A percentile compares a stretch with the other conserved stretches of the same genome.
These are phyloP conservation scores for Nothoprocta perdicaria DNA, from an alignment of 2,113 vertebrate genomes.

Conservation along the genomic window DNA sequence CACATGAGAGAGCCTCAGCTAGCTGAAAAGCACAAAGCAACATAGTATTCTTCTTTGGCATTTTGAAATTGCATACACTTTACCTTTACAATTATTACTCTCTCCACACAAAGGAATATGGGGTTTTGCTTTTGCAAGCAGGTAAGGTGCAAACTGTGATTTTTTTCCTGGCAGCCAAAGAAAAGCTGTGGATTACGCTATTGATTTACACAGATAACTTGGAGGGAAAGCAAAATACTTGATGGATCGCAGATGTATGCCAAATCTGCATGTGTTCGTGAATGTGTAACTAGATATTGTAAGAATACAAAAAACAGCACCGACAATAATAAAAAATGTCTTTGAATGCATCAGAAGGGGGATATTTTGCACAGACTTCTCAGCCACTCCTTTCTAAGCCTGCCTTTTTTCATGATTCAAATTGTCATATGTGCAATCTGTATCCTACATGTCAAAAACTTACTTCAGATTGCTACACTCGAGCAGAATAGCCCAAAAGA, in stretches of 20 bases:
- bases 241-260: background rate
- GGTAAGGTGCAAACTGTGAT: background rate
- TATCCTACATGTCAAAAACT: background rate
- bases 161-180: background rate
- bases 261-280: background rate
- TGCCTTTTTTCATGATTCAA: background rate
- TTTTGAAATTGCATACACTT: conserved; percentile 61
- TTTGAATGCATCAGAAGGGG: background rate
- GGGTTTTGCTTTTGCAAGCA: conserved; percentile 26
- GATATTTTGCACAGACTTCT: background rate
- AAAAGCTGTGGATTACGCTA: background rate
- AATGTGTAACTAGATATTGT: background rate
- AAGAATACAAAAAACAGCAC: background rate
- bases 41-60: conserved; percentile 59
- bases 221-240: background rate
- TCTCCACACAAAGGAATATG: conserved; percentile 24
- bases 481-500: background rate
- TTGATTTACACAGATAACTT: background rate
- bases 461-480: background rate
- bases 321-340: accelerated
- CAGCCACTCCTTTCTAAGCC: background rate
- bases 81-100: conserved; percentile 38
- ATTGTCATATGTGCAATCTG: background rate
- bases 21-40: conserved; percentile 40
- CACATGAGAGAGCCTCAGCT: conserved; percentile 36